Conservation (phyloP, 2,797 vertebrate genomes). For the Microctenopoma lineatum region DNA sequence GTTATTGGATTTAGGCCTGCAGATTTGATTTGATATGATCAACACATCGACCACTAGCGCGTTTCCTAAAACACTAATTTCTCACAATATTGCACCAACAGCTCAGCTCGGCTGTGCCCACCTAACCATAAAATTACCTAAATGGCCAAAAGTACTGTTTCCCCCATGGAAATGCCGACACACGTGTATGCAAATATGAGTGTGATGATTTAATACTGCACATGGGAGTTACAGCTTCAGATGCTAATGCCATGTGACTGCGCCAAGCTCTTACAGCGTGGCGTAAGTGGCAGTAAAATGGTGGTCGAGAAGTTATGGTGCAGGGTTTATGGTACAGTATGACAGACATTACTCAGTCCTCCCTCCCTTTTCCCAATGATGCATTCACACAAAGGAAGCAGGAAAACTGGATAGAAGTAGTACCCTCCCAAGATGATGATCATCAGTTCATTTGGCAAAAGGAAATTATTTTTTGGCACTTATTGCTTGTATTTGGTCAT, state of each 20-base stretch:
- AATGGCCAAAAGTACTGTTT: slow-evolving; percentile 52
- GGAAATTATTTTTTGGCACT: slow-evolving; percentile 18
- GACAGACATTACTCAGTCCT: slow-evolving; percentile 61
- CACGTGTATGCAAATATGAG: slow-evolving; percentile 9
- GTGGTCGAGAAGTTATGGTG: slow-evolving; percentile 50
- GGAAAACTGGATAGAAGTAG: slow-evolving; percentile 15
- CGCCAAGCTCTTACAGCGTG: slow-evolving; percentile 57
- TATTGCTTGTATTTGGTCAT: slow-evolving; percentile 22
- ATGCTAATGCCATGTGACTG: slow-evolving; percentile 49
- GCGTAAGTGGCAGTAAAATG: slow-evolving; percentile 58
- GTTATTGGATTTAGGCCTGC: slow-evolving; percentile 69
- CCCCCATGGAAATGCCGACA: slow-evolving; percentile 36
- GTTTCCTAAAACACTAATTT: slow-evolving; percentile 51
- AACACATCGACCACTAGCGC: slow-evolving; percentile 42
- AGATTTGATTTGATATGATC: slow-evolving; percentile 66
- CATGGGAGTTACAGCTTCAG: slow-evolving; percentile 29
- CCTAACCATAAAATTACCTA: slow-evolving; percentile 56
- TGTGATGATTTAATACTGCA: slow-evolving; percentile 41
- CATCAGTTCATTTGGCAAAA: neutral
- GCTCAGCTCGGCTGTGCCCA: slow-evolving; percentile 42
- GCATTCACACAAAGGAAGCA: slow-evolving; percentile 24
- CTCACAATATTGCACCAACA: slow-evolving; percentile 50
- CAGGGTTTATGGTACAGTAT: slow-evolving; percentile 30
- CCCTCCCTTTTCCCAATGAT: slow-evolving; percentile 19
- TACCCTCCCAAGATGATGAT: slow-evolving; percentile 1